Evolutionary conservation across 1,140 invertebrate genomes (phyloP).

Genomic region (Mya arenaria): DNA sequence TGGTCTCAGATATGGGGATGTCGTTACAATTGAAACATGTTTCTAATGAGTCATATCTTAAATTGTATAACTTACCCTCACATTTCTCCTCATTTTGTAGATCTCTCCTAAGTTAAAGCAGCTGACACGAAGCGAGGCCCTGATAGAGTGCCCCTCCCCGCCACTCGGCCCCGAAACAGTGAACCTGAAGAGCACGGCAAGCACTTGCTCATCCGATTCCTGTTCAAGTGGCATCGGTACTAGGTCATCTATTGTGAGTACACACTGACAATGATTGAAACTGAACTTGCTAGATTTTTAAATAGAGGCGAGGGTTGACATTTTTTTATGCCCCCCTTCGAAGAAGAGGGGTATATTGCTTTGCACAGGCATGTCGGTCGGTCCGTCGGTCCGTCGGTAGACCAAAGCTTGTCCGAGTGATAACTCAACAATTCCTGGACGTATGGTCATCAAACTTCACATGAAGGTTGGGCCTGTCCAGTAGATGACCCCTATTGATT

Average conservation of each 20-base stretch:
- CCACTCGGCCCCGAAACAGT: conserved; percentile 12
- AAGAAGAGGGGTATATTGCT: not conserved
- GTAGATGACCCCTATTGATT: too few relatives aligned
- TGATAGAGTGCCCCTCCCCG: conserved; percentile 49
- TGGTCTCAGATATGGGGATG: too few relatives aligned
- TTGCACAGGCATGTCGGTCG: too few relatives aligned
- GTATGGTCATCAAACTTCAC: too few relatives aligned
- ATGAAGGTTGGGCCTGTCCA: too few relatives aligned
- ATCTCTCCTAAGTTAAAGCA: conserved; percentile 54
- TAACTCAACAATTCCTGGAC: too few relatives aligned
- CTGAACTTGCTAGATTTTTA: too few relatives aligned
- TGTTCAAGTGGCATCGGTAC: conserved; percentile 52
- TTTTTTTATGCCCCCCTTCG: not conserved
- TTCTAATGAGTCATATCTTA: too few relatives aligned
- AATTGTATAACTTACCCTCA: too few relatives aligned
- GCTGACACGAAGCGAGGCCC: conserved; percentile 45
- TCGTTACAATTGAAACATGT: too few relatives aligned
- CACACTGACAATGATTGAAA: too few relatives aligned
- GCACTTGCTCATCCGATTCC: conserved; percentile 45
- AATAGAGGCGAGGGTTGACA: too few relatives aligned
- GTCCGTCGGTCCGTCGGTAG: not conserved
- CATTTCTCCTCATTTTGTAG: conserved; percentile 36
- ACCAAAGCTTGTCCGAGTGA: not conserved
- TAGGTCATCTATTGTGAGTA: conserved; percentile 38
- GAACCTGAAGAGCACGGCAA: conserved; percentile 41